A percentile compares a stretch with the other conserved stretches of the same genome.
phyloP scores from a whole-genome alignment of 2,797 vertebrate species.

The Ciconia nigra region DNA sequence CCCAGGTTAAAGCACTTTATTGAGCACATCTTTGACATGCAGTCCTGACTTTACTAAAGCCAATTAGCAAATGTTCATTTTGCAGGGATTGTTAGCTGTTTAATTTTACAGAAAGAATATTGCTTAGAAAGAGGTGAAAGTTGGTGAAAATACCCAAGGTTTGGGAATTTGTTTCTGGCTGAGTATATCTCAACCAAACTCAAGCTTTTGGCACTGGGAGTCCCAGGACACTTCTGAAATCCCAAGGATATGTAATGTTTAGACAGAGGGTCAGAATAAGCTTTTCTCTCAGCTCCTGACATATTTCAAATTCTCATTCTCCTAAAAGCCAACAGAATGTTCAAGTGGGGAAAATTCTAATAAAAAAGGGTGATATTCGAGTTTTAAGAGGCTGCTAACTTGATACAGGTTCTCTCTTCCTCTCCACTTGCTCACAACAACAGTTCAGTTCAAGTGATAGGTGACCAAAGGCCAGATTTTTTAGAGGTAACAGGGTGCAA shows the following conservation, averaged over 20 bases:
- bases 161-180: neutral
- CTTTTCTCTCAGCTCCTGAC: neutral
- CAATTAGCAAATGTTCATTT: neutral
- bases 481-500: neutral
- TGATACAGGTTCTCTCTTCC: neutral
- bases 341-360: neutral
- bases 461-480: neutral
- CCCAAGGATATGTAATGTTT: neutral
- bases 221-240: neutral
- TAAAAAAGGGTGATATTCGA: neutral
- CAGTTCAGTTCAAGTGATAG: neutral
- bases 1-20: neutral
- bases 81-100: neutral
- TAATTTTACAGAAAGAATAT: neutral
- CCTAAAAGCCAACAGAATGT: neutral
- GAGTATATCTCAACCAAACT: neutral
- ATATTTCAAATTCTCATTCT: neutral
- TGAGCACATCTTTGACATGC: neutral
- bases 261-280: neutral
- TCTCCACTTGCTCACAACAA: neutral
- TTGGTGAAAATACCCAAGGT: neutral
- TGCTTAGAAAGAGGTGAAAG: neutral
- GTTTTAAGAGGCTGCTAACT: constrained; percentile 3
- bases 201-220: neutral
- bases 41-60: neutral